A percentile compares a stretch with the other conserved stretches of the same genome.
phyloP scores from a whole-genome alignment of 2,113 vertebrate genomes.

The Heterotilapia buettikoferi region DNA sequence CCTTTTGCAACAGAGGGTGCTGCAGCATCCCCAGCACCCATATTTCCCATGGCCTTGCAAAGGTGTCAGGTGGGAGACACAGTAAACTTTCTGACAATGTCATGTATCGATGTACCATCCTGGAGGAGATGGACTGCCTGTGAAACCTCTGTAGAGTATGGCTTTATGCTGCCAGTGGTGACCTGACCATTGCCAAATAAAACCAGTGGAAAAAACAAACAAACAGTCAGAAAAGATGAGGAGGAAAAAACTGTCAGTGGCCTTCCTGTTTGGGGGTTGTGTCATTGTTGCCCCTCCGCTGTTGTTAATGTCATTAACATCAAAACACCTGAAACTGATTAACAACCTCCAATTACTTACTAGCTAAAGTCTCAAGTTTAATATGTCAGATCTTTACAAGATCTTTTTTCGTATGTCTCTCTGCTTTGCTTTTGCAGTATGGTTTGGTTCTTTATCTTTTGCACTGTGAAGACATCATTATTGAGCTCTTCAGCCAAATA shows the following conservation, averaged over 20 bases:
- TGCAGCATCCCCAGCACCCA: background rate
- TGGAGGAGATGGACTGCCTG: background rate
- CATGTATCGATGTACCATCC: background rate
- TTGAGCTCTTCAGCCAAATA: background rate
- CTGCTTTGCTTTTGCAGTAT: background rate
- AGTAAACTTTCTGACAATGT: background rate
- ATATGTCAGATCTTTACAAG: background rate
- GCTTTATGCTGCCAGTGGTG: background rate
- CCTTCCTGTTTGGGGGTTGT: background rate
- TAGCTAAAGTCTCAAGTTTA: background rate
- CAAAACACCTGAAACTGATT: background rate
- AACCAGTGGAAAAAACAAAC: background rate
- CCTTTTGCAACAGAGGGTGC: background rate
- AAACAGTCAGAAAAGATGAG: background rate
- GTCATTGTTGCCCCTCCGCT: background rate
- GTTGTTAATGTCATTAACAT: background rate
- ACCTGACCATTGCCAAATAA: background rate
- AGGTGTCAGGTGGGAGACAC: background rate
- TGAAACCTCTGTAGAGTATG: background rate
- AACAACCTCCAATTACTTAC: background rate
- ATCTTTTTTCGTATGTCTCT: background rate
- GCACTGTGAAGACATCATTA: background rate
- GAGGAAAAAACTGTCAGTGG: background rate
- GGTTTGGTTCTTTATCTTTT: background rate
- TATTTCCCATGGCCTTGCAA: background rate